phyloP scores from a whole-genome alignment of 1,140 invertebrate species.

The Chrysomallon squamiferum region DNA sequence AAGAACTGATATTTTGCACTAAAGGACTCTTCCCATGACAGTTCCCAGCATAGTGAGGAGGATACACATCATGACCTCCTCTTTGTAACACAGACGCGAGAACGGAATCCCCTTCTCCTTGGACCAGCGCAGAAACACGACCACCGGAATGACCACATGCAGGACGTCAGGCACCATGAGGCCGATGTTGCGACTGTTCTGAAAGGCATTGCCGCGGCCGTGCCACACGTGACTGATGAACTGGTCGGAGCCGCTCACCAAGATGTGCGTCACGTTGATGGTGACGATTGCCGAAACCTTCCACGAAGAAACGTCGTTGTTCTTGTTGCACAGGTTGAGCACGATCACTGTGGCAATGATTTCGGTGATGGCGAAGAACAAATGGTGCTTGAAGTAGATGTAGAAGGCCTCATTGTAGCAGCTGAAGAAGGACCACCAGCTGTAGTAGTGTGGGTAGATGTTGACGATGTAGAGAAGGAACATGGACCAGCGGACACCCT shows the following conservation, averaged over 20 bases:
- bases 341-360: conserved; percentile 73
- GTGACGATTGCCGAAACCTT: conserved; percentile 72
- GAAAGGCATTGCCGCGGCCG: conserved; percentile 70
- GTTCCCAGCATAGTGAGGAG: conserved; percentile 48
- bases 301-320: conserved; percentile 68
- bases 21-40: conserved; percentile 44
- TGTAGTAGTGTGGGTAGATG: conserved; percentile 83
- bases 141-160: conserved; percentile 71
- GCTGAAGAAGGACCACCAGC: conserved; percentile 81
- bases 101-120: conserved; percentile 31
- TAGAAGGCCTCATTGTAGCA: conserved; percentile 87
- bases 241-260: conserved; percentile 78
- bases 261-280: conserved; percentile 76
- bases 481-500: conserved; percentile 70
- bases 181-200: conserved; percentile 74
- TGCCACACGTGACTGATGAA: conserved; percentile 77
- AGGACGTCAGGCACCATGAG: conserved; percentile 79
- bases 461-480: conserved; percentile 74
- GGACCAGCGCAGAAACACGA: conserved; percentile 51
- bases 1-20: too few relatives aligned
- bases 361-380: conserved; percentile 76
- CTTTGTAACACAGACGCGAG: conserved; percentile 52
- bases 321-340: conserved; percentile 64
- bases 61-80: conserved; percentile 52
- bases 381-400: conserved; percentile 68